Base-by-base conservation (phyloP, 2,888 invertebrate genomes). In the Phortica magna region DNA sequence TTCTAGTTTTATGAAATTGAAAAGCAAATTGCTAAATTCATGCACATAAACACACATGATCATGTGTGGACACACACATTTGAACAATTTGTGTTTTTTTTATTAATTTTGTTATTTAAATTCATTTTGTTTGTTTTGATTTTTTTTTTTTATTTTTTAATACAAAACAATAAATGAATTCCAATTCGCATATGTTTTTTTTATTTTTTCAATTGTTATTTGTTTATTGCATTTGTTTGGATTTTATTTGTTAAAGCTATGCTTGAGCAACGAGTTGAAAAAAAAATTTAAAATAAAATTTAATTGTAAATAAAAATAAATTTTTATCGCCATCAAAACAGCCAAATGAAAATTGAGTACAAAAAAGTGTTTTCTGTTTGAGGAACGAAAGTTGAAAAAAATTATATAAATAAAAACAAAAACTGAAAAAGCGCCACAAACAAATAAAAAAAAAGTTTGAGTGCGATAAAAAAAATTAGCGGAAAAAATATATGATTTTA, bases 241-340 rank as follows among this genome's bases (percentile, higher is more conserved):
- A 12, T 71, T 71, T 71, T 55, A 53, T 71, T 71, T 55, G 53
- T 53, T 71, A 71, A 71, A 71, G 19, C 19, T 7, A 43, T 68
- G 42, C 43, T 19, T 43, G n/a, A 17, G 43, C 68, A 42, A 39
- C 19, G 22, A 61, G 22, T 9, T 61, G 59, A 19, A 61, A 61
- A n/a, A 61, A 48, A 48, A 12, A 43, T 7, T 7, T 12, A 48
- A 1, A 48, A 48, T 48, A 48, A 67, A 42, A 67, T 67, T n/a
- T 31, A 19, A 61, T 71, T 71, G 9, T 53, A 53, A 22, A 71
- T 55, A 53, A 71, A 71, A 71, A 68, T 43, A 68, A 19, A 68
- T 68, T 68, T 68, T 68, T 68, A 68, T 68, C 22, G 43, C 68
- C 43, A 19, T 48, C 68, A 68, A 68, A 68, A 68, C 68, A 68